Conservation (phyloP, 2,888 invertebrate genomes). For the Drosophila algonquin region DNA sequence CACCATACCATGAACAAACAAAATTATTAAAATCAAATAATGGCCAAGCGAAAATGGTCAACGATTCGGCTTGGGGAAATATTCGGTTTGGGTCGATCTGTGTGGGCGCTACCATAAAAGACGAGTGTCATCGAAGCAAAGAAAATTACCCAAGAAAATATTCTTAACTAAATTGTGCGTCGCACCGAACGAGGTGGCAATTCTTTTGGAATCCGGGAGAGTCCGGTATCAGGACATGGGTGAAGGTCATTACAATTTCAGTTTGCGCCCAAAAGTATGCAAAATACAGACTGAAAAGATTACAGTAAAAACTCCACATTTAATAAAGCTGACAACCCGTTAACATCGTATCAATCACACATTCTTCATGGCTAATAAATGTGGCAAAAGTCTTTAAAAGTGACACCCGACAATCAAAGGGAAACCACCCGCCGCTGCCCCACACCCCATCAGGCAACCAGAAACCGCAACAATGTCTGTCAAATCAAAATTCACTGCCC, state of each 20-base stretch:
- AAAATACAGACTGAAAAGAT: neutral
- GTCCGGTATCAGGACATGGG: neutral
- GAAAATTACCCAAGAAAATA: constrained; percentile 5
- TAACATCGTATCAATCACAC: constrained; percentile 54
- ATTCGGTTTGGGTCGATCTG: constrained; percentile 33
- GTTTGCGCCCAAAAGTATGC: constrained; percentile 10
- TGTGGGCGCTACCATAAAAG: constrained; percentile 46
- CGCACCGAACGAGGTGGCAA: neutral
- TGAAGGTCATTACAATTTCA: neutral
- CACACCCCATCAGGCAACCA: constrained; percentile 27
- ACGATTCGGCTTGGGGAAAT: constrained; percentile 12
- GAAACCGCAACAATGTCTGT: constrained; percentile 40
- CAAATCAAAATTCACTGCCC: constrained; percentile 10
- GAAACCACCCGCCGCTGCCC: neutral
- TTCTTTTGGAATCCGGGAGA: neutral
- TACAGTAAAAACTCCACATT: too few relatives aligned
- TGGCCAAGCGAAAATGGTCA: constrained; percentile 37
- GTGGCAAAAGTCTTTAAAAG: constrained; percentile 42
- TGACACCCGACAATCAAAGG: constrained; percentile 29
- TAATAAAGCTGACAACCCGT: neutral
- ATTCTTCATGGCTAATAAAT: constrained; percentile 53
- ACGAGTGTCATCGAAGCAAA: constrained; percentile 12
- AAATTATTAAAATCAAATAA: constrained; percentile 48
- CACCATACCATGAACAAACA: constrained; percentile 13
- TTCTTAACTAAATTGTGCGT: constrained; percentile 12